Evolutionary conservation across 1,140 invertebrate species (phyloP).

Genomic region (Ceratina japonica): DNA sequence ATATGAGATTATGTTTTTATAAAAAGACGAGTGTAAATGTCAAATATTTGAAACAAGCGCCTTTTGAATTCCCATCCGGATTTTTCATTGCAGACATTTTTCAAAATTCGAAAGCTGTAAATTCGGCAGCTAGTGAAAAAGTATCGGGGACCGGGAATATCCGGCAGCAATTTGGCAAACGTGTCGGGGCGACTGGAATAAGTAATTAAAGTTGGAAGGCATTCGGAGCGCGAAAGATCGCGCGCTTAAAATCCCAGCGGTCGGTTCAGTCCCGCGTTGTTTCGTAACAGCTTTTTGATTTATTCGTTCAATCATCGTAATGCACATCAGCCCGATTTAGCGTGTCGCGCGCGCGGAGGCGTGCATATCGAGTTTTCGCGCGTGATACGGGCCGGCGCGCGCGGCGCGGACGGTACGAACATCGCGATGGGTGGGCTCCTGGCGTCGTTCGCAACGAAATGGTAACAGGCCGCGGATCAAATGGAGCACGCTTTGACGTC

Average conservation of each 20-base stretch:
- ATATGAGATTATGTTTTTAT: too few relatives aligned
- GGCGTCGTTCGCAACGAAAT: constrained; percentile 35
- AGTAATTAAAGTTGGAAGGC: background rate
- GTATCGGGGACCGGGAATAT: too few relatives aligned
- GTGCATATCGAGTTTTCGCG: constrained; percentile 56
- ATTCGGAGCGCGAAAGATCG: background rate
- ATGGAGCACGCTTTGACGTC: constrained; percentile 45
- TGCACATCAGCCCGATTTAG: constrained; percentile 28
- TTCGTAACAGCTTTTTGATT: constrained; percentile 47
- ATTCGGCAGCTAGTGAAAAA: background rate
- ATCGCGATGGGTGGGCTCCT: constrained; percentile 21
- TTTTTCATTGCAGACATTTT: too few relatives aligned
- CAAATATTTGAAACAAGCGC: too few relatives aligned
- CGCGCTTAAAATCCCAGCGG: background rate
- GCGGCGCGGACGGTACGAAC: background rate
- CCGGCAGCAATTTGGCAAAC: background rate
- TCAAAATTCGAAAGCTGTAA: too few relatives aligned
- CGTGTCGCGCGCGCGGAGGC: constrained; percentile 23
- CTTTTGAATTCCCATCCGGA: too few relatives aligned
- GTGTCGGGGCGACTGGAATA: background rate
- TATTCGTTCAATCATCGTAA: constrained; percentile 55
- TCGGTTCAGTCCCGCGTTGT: background rate
- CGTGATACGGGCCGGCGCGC: constrained; percentile 13
- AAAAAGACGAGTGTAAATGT: background rate
- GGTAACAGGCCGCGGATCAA: constrained; percentile 49